Percentiles rank a stretch among this genome's conserved stretches.
phyloP scores from a whole-genome alignment of 1,140 invertebrate genomes.

The Monochamus saltuarius region DNA sequence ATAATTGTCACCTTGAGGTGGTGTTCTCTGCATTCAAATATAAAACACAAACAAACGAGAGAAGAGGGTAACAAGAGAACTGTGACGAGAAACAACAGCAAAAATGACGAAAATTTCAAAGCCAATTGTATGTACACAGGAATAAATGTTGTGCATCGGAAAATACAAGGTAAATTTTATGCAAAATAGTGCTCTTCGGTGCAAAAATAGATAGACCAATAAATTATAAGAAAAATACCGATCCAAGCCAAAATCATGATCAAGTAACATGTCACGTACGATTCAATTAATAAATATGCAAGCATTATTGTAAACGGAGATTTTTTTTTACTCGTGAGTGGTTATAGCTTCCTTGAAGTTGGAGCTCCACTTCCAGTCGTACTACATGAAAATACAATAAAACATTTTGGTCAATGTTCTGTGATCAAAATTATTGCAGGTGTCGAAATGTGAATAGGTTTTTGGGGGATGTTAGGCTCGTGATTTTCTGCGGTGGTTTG shows the following conservation, averaged over 20 bases:
- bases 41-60: too few relatives aligned
- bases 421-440: too few relatives aligned
- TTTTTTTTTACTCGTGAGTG: conserved; percentile 51
- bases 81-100: neutral
- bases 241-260: conserved; percentile 19
- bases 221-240: conserved; percentile 20
- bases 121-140: conserved; percentile 14
- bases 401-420: conserved; percentile 42
- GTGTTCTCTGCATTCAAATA: too few relatives aligned
- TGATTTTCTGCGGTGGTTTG: too few relatives aligned
- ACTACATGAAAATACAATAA: conserved; percentile 64
- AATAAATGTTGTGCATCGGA: conserved; percentile 1
- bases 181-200: conserved; percentile 12
- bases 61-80: too few relatives aligned
- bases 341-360: conserved; percentile 93
- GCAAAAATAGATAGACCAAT: conserved; percentile 18
- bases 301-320: conserved; percentile 48
- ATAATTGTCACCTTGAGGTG: too few relatives aligned
- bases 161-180: neutral
- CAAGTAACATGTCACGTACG: conserved; percentile 19
- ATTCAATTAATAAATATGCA: conserved; percentile 35
- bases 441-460: conserved; percentile 35
- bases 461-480: neutral
- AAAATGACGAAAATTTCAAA: conserved; percentile 6
- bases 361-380: conserved; percentile 91